A percentile compares a stretch with the other conserved stretches of the same genome.
Evolutionary conservation across 2,797 vertebrate species (phyloP).

Genomic region (Neopelma chrysocephalum): DNA sequence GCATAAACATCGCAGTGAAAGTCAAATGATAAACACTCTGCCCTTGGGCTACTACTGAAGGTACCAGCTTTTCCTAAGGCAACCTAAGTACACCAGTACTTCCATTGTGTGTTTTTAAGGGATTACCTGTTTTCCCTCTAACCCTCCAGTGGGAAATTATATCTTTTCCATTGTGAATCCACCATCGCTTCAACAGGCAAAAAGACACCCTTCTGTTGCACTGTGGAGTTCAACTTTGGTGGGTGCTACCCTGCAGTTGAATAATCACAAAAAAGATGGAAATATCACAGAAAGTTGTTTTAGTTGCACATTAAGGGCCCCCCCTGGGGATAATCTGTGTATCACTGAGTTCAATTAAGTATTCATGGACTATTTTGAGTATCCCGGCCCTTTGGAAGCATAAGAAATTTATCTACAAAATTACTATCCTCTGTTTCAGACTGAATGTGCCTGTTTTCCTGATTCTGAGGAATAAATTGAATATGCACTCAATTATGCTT

Average conservation of each 20-base stretch:
- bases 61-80: not conserved
- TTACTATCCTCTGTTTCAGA: not conserved
- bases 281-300: not conserved
- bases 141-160: not conserved
- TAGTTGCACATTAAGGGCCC: not conserved
- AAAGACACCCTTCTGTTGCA: not conserved
- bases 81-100: not conserved
- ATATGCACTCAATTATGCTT: not conserved
- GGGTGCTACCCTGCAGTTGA: not conserved
- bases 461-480: not conserved
- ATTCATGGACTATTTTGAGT: not conserved
- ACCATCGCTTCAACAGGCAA: not conserved
- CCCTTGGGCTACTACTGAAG: not conserved
- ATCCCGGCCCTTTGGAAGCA: not conserved
- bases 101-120: not conserved
- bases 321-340: not conserved
- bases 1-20: not conserved
- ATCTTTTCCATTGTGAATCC: not conserved
- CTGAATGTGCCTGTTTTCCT: not conserved
- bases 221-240: fast-evolving
- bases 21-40: not conserved
- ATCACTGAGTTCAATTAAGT: not conserved
- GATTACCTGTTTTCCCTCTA: not conserved
- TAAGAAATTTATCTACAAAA: not conserved
- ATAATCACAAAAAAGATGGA: not conserved